Conservation (phyloP, 2,113 vertebrate species). For the Ictidomys tridecemlineatus region DNA sequence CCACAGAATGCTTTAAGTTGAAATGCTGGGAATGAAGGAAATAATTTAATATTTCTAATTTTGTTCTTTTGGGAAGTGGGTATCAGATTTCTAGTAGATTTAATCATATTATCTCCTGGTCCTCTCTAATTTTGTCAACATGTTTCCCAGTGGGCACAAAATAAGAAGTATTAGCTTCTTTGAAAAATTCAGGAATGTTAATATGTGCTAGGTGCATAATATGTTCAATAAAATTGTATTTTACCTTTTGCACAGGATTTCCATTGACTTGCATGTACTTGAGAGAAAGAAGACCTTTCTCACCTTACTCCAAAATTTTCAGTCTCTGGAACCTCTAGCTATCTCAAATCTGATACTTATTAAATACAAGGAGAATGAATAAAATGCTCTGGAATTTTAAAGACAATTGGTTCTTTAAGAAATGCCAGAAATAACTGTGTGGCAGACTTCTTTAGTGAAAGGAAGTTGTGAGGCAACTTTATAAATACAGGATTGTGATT, state of each 20-base stretch:
- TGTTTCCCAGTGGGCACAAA: neutral
- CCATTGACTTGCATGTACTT: neutral
- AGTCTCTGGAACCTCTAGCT: neutral
- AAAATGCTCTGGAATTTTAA: neutral
- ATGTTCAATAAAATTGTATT: neutral
- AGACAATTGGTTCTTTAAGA: neutral
- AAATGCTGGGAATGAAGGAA: neutral
- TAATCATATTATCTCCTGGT: neutral
- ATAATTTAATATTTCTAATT: constrained; percentile 39
- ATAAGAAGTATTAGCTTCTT: neutral
- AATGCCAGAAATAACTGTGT: constrained; percentile 38
- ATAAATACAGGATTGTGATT: constrained; percentile 29
- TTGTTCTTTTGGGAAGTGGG: constrained; percentile 20
- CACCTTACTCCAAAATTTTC: neutral
- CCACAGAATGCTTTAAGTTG: neutral
- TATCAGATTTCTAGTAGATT: neutral
- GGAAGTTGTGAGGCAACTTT: neutral
- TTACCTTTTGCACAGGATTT: neutral
- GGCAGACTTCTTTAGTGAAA: neutral
- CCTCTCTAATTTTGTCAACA: neutral
- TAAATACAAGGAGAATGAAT: neutral
- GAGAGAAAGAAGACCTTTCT: neutral
- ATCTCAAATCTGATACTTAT: neutral
- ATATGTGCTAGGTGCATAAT: neutral
- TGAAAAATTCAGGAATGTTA: neutral